Evolutionary conservation across 1,140 invertebrate genomes (phyloP), one percentile per base, ranked within the genome.

Genomic region (Bombus cullumanus): DNA sequence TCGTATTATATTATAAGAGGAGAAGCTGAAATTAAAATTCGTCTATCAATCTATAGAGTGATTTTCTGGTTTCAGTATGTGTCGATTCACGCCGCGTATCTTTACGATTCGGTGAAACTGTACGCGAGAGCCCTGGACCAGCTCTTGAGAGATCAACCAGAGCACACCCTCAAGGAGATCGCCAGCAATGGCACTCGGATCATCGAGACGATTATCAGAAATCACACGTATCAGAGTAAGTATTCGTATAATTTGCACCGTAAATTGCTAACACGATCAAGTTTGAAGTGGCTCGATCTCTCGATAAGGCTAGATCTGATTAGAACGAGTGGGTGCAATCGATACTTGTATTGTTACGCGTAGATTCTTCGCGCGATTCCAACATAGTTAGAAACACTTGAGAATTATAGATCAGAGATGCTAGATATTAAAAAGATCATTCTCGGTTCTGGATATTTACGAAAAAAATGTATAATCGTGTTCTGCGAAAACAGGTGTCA

Each of bases 91-190:
- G 99, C 99, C 25, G 98, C 98, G 3, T 99, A 99, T 95, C 95
- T 99, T 64, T 99, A 99, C 94, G 99, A 99, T 95, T 98, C 99
- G 3, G 97, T 99, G 1, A 97, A 97, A 92, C 94, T 99, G 1
- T 99, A 99, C 93, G 98, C 98, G 2, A 96, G 96, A 86, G 98
- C 98, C 1, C 95, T 99, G 68, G 96, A 98, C 89, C 96, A 97
- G 87, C 94, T 98, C 28, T 94, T 99, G 64, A 94, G 93, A 43
- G 95, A 97, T 87, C 95, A 96, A 64, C 94, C 96, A 18, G 94
- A 97, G 78, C 94, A 96, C 69, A 94, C 97, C 88, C 95, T 99
- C 91, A 96, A 96, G 86, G 96, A 97, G 93, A 97, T 98, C 73
- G 97, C 97, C 0, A 96, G 96, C 81, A 97, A 98, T 93, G 97